Evolutionary conservation across 2,113 vertebrate genomes (phyloP), one percentile per base, ranked within the genome.

Genomic region (Eretmochelys imbricata): DNA sequence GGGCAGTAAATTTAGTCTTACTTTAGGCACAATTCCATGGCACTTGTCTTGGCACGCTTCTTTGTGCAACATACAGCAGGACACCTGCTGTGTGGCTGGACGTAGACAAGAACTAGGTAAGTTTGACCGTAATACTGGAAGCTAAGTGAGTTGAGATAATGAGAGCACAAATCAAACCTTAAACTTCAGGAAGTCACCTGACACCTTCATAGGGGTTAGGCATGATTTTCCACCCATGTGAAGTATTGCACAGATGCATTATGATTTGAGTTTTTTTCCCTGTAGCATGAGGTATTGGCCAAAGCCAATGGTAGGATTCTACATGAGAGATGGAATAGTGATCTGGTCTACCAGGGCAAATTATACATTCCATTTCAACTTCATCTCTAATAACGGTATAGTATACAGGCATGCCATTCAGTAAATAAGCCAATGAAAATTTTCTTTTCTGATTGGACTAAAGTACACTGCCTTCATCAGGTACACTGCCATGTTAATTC

Each of bases 351-450:
- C 69, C 80, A 1, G 0, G 38, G 22, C 38, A 42, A 42, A 42
- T 42, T 42, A 75, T 48, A 9, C 0, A 1, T 22, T 29, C 42
- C 0, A 0, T 25, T 51, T 59, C 57, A 6, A 46, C 14, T 22
- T 31, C 6, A 2, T 54, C 35, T 85, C 49, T 1, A 0, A 9
- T 27, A 38, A 24, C 54, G 62, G 31, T 49, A 27, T 46, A 13
- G 5, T 20, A 50, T 51, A 46, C 24, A 75, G 69, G 20, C 38
- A 42, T 42, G 38, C 9, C 19, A 22, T 42, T 75, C 38, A 24
- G 20, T 75, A 75, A 42, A 42, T 75, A 42, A 20, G 69, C 20
- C 38, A 75, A n/a, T 11, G 38, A 42, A 38, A 75, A 38, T 20
- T 65, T 13, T 65, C 35, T 19, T 65, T 75, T 20, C 38, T 75